Evolutionary conservation across 2,888 invertebrate species (phyloP), one percentile per base, ranked within the genome.

Genomic region (Sepiola atlantica): DNA sequence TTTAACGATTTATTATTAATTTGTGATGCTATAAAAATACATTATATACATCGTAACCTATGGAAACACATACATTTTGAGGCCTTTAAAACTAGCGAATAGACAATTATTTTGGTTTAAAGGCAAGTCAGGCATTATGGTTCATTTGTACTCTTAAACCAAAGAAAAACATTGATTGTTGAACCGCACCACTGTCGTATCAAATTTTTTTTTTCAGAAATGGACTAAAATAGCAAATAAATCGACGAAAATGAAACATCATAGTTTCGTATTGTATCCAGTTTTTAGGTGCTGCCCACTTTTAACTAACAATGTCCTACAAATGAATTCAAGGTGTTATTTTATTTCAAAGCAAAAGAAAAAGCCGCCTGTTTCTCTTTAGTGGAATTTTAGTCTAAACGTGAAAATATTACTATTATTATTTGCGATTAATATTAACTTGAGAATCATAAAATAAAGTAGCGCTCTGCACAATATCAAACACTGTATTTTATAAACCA

Each of bases 301-400:
- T n/a, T 77, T n/a, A n/a, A 77, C 77, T n/a, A 77, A 77, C 14
- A 77, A 77, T n/a, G n/a, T 77, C n/a, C 77, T 32, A n/a, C 4
- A 77, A 32, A 77, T 77, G 77, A 77, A 77, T 77, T 77, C 77
- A n/a, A 77, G n/a, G 77, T 77, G n/a, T 77, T 77, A 77, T 77
- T n/a, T 77, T n/a, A 77, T 77, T 77, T n/a, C 77, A n/a, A 16
- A 77, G 77, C 12, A n/a, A n/a, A 28, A 28, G 8, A 61, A 61
- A 61, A 61, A 3, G 21, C 21, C 28, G 61, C 61, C 3, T n/a
- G 32, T 18, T 77, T 77, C 77, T 77, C 14, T 77, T 4, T 18
- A 32, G n/a, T 14, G n/a, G 12, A 77, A 77, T 77, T 77, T 77
- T n/a, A 4, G 77, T 77, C 12, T 10, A 77, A 77, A 24, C 28